Conservation (phyloP, 2,888 invertebrate genomes). For the Carpatolechia fugitivella region DNA sequence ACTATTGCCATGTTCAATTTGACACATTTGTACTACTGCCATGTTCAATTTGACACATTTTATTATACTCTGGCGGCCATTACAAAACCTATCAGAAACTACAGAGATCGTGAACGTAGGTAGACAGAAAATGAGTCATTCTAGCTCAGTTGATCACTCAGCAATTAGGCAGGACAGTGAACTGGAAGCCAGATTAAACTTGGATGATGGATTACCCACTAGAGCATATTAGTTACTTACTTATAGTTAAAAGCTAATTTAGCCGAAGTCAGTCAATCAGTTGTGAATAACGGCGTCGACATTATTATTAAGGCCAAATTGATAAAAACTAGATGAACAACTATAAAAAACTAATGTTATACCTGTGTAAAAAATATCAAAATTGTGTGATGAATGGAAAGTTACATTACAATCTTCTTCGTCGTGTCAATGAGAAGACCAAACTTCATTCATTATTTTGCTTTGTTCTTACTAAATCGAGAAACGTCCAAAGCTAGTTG, state of each 20-base stretch:
- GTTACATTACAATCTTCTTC: too few species aligned
- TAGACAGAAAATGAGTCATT: background rate
- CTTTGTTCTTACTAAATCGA: too few species aligned
- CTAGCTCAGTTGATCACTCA: conserved; percentile 7
- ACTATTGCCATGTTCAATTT: too few species aligned
- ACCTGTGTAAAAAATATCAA: background rate
- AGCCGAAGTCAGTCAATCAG: background rate
- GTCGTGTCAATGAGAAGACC: too few species aligned
- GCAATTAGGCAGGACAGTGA: conserved; percentile 16
- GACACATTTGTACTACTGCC: too few species aligned
- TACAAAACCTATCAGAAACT: background rate
- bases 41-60: too few species aligned
- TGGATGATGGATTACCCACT: background rate
- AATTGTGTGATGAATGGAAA: too few species aligned
- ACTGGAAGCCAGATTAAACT: background rate
- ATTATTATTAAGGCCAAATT: background rate
- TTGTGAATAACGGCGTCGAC: background rate
- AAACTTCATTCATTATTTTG: too few species aligned
- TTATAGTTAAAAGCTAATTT: background rate
- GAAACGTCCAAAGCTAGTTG: too few species aligned
- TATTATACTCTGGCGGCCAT: too few species aligned
- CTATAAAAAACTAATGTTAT: too few species aligned
- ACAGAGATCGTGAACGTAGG: background rate
- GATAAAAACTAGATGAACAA: background rate
- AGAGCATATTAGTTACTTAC: background rate